Base-by-base conservation (phyloP, 2,888 invertebrate species). In the Andrena hattorfiana region DNA sequence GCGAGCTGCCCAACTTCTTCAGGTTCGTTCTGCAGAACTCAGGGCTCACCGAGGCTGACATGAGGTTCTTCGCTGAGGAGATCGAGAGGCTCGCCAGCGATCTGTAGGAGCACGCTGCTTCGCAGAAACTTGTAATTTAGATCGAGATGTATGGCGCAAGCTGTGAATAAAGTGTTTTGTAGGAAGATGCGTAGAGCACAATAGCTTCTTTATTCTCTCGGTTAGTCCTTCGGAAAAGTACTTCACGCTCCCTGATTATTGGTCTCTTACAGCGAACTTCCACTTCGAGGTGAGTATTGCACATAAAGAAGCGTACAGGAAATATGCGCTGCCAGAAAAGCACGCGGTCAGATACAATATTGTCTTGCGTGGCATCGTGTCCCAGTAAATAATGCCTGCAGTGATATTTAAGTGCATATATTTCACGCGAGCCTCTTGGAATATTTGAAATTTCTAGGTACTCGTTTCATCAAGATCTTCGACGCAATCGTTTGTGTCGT, bases 21-120 rank as follows among this genome's bases (percentile, higher is more conserved):
- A 96, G 99, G 80, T 96, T 99, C 87, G 99, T 99, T 68, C 96
- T 98, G 91, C 99, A 99, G 94, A 99, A 97, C 94, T 98, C 98
- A 1, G 97, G 97, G 23, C 95, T 99, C 76, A 97, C 97, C 67
- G 96, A 96, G 87, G 95, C 95, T 26, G 99, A 99, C 94, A 97
- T 99, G 96, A 95, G 97, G 88, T 97, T 97, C 94, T 97, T 99
- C 89, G 95, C 98, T 13, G 96, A 97, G 86, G 98, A 98, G 94
- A 97, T 99, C 90, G 98, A 98, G 92, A 95, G 96, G 87, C 95
- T 99, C 83, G 98, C 98, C 13, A 95, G 95, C 83, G 96, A 97
- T 93, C 93, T 97, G 72, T 85, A 77, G 26, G 48, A 64, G 0
- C 23, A 48, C 16, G 51, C 1, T 54, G 26, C 3, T 0, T 42